Evolutionary conservation across 2,888 invertebrate species (phyloP), one percentile per base, ranked within the genome.

Genomic region (Apotomis turbidana): DNA sequence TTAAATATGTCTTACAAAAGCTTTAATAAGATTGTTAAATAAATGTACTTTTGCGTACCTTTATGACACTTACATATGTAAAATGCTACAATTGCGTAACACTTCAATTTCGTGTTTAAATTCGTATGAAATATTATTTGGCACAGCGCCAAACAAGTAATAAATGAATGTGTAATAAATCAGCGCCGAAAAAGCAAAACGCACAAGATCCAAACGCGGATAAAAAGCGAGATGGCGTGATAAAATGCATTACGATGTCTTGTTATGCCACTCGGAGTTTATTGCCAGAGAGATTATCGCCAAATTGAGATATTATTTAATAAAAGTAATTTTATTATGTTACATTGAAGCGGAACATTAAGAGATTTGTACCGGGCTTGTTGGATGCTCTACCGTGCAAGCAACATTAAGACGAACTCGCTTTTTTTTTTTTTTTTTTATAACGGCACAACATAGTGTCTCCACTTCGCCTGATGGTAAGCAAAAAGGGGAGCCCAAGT

Each of bases 231-330:
- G 71, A 72, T 72, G 71, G 51, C 68, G 46, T 44, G 71, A 72
- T 72, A 52, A 68, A 63, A 72, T 58, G 68, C 71, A 72, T 68
- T 72, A 72, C 63, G 71, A 72, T 61, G 71, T 68, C 71, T 72
- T 68, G 71, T 72, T 72, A 72, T 72, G 67, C 68, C 67, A 63
- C 57, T 68, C 15, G 27, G 51, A 68, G 68, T 72, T 72, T 72
- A 72, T 68, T 68, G 62, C 68, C 52, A 52, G 41, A 51, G 62
- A 72, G 71, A 68, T 72, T 55, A 72, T 63, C 58, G 9, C 57
- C 27, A 52, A 72, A 68, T 72, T 72, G 62, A 72, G 71, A 68
- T 62, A 38, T 71, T 66, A 71, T 60, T 71, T 51, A 58, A 68
- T 67, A 54, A 38, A 67, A 58, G 49, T 54, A 64, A 63, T 64